phyloP scores from a whole-genome alignment of 2,888 invertebrate species.

The Acrocyrtus sp. region DNA sequence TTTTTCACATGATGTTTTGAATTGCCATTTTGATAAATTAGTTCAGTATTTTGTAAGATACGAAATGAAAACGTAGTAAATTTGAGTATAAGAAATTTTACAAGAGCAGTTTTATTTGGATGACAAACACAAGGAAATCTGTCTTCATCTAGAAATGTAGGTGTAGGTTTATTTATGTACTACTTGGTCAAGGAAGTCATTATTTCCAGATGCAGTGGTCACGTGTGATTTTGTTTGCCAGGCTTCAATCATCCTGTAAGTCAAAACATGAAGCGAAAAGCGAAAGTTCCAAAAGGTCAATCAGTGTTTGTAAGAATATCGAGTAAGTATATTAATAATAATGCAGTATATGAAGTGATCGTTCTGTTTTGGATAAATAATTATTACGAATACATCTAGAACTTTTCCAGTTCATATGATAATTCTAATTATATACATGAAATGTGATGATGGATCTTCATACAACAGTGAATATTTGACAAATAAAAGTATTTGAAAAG shows the following conservation, averaged over 20 bases:
- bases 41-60: slow-evolving; percentile 41
- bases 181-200: slow-evolving; percentile 25
- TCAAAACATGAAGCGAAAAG: slow-evolving; percentile 16
- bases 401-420: slow-evolving; percentile 32
- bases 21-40: slow-evolving; percentile 39
- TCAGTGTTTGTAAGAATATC: too few species aligned
- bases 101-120: slow-evolving; percentile 20
- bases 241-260: slow-evolving; percentile 22
- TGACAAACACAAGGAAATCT: slow-evolving; percentile 4
- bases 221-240: slow-evolving; percentile 39
- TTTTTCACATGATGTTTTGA: slow-evolving; percentile 45
- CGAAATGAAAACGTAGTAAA: not conserved
- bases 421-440: slow-evolving; percentile 11
- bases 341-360: not conserved
- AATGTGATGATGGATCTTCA: slow-evolving; percentile 47
- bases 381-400: too few species aligned
- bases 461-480: slow-evolving; percentile 37
- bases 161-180: slow-evolving; percentile 25
- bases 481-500: slow-evolving; percentile 21
- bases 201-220: slow-evolving; percentile 5
- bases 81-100: slow-evolving; percentile 1
- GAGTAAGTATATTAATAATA: too few species aligned
- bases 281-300: too few species aligned
- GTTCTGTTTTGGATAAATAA: slow-evolving; percentile 7
- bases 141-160: slow-evolving; percentile 10